Evolutionary conservation across 2,113 vertebrate genomes (phyloP).

Genomic region (Macroglossus sobrinus): DNA sequence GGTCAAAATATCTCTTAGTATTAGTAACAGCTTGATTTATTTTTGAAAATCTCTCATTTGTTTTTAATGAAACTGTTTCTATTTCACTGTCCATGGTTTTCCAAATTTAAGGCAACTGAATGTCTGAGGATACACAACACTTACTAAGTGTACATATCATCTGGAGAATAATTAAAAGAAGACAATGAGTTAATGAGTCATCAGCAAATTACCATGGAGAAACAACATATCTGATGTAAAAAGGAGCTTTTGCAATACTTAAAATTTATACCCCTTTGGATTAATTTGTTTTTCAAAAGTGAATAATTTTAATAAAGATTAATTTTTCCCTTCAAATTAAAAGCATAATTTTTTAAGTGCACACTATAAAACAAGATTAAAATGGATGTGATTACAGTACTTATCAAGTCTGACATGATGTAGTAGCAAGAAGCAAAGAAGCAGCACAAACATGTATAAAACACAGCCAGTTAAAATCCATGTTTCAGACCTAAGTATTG

Average conservation of each 20-base stretch:
- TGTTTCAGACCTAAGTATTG: background rate
- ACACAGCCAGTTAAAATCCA: background rate
- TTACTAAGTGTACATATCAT: constrained; percentile 11
- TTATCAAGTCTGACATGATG: background rate
- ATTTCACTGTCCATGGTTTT: background rate
- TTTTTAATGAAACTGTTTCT: background rate
- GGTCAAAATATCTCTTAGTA: background rate
- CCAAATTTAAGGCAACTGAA: background rate
- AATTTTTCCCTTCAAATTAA: background rate
- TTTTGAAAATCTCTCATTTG: background rate
- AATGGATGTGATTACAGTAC: background rate
- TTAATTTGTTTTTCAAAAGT: constrained; percentile 35
- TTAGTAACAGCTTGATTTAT: background rate
- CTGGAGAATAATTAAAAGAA: constrained; percentile 24
- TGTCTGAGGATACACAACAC: background rate
- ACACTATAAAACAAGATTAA: background rate
- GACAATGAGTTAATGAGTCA: constrained; percentile 30
- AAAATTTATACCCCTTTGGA: background rate
- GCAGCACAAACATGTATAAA: background rate
- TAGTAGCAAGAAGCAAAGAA: background rate
- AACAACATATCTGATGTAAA: background rate
- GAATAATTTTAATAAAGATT: background rate
- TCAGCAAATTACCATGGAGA: constrained; percentile 10
- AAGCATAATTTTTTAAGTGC: background rate
- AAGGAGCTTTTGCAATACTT: background rate